These are phyloP conservation scores for Drosophila aff. DNA, from an alignment of 1,140 invertebrate genomes.

Conservation along the genomic window DNA sequence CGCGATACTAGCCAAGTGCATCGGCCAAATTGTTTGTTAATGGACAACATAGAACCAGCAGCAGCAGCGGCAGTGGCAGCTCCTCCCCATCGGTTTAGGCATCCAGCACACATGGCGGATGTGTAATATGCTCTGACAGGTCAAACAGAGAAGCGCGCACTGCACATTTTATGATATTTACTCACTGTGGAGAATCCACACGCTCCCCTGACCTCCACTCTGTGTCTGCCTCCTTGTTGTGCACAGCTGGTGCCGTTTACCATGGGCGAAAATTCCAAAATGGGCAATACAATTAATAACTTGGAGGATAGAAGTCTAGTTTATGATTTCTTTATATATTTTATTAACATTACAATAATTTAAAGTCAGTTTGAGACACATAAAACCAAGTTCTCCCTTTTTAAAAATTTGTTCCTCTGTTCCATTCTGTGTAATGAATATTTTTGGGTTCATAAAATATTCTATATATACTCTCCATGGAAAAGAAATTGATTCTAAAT, in stretches of 20 bases:
- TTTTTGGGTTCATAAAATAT: neutral
- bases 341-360: too few relatives aligned
- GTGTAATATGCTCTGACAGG: constrained; percentile 53
- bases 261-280: constrained; percentile 1
- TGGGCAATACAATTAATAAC: neutral
- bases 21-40: constrained; percentile 45
- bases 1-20: constrained; percentile 32
- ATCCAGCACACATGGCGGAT: constrained; percentile 46
- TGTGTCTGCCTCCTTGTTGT: constrained; percentile 18
- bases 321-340: neutral
- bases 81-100: constrained; percentile 18
- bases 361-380: too few relatives aligned
- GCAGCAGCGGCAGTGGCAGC: neutral
- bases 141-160: constrained; percentile 38
- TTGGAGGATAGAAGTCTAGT: neutral
- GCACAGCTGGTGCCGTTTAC: constrained; percentile 38
- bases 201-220: neutral
- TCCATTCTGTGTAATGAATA: neutral
- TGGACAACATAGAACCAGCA: constrained; percentile 33
- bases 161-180: constrained; percentile 55
- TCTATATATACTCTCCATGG: neutral
- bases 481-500: neutral
- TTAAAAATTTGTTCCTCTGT: neutral
- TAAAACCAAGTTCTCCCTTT: too few relatives aligned
- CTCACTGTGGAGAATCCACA: constrained; percentile 23